Evolutionary conservation across 2,797 vertebrate species (phyloP), one percentile per base, ranked within the genome.

Genomic region (Caiman crocodilus): DNA sequence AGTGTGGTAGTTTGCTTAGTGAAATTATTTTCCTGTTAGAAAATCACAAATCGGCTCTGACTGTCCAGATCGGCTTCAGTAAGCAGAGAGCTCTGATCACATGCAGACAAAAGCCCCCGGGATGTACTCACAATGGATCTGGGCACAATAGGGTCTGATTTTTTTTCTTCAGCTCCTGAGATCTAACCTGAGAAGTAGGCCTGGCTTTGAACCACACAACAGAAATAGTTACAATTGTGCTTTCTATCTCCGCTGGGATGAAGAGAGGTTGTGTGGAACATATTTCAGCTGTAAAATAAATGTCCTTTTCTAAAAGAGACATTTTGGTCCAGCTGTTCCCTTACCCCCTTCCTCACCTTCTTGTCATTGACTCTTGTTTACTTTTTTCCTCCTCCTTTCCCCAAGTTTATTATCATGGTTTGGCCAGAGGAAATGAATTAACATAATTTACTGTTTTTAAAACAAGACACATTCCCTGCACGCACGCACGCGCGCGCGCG

Each of bases 381-480:
- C 95, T 92, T 96, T 96, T 96, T 93, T n/a, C 91, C 94, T 96
- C 95, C 91, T 95, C 92, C 96, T 97, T 97, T 98, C 97, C 97
- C 94, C 42, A 91, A 94, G 90, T 98, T 98, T 98, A 98, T 97
- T 97, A 97, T 96, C 94, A 79, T 90, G 96, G 97, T 98, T 97
- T 98, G 98, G 97, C 95, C 92, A 95, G 97, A 98, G 98, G 98
- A 98, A 98, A 98, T 98, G 97, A 98, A 98, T 98, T 98, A 98
- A 97, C 98, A 98, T 98, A 98, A 99, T 98, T 98, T 98, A 98
- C 98, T 97, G 98, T 94, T 97, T 96, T 97, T 98, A 97, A 98
- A 98, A 94, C 97, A 96, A 97, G 98, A 95, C 98, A 97, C 97
- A 98, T 97, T 97, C 96, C 97, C 96, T 95, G 96, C 98, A 71